Percentiles rank a stretch among this genome's conserved stretches.
Conservation (phyloP, 2,113 vertebrate species). For the Chaetura pelagica region DNA sequence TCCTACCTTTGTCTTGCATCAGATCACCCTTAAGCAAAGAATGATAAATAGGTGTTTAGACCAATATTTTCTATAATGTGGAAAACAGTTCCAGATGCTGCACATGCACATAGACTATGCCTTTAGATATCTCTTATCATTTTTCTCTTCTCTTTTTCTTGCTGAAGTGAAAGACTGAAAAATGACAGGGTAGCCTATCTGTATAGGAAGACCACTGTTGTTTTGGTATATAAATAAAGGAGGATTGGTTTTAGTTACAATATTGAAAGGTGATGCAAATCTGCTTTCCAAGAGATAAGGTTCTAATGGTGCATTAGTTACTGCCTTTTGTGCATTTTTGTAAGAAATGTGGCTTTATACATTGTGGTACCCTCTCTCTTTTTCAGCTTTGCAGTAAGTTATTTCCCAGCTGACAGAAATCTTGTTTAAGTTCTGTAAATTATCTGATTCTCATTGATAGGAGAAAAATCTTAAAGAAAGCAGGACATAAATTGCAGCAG, state of each 20-base stretch:
- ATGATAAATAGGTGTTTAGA: not conserved
- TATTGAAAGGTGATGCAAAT: not conserved
- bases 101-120: not conserved
- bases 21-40: not conserved
- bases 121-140: not conserved
- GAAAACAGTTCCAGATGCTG: not conserved
- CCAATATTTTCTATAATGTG: not conserved
- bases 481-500: not conserved
- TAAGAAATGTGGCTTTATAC: not conserved
- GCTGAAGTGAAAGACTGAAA: not conserved
- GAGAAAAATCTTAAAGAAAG: not conserved
- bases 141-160: not conserved
- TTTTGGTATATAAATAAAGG: not conserved
- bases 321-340: not conserved
- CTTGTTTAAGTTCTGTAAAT: not conserved
- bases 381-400: not conserved
- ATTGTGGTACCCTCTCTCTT: not conserved
- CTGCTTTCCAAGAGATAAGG: not conserved
- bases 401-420: not conserved
- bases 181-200: not conserved
- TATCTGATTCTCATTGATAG: not conserved
- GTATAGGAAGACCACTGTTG: not conserved
- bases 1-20: not conserved
- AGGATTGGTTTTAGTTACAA: not conserved
- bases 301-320: not conserved